Conservation (phyloP, 2,888 invertebrate genomes). For the Orthosia gothica region DNA sequence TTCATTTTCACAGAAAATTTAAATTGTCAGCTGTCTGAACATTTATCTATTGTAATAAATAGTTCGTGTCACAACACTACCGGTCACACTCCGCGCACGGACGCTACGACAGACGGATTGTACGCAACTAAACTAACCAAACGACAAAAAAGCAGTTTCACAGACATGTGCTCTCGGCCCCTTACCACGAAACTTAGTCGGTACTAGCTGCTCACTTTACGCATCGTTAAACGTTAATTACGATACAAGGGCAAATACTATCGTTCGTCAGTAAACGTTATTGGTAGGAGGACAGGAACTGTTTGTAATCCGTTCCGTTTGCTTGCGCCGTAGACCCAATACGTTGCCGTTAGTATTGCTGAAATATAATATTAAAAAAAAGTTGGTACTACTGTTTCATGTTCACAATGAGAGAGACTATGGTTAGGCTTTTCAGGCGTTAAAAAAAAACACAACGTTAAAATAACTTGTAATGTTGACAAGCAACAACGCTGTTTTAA, state of each 20-base stretch:
- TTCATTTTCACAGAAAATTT: conserved; percentile 77
- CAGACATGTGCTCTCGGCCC: conserved; percentile 61
- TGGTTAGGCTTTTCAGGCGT: background rate
- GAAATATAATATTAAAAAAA: conserved; percentile 50
- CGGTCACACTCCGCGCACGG: conserved; percentile 38
- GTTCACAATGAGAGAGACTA: background rate
- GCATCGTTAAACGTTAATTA: conserved; percentile 18
- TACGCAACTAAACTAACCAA: conserved; percentile 58
- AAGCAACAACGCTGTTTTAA: background rate
- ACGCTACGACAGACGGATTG: conserved; percentile 38
- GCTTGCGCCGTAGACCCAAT: conserved; percentile 35
- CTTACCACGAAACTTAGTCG: conserved; percentile 54
- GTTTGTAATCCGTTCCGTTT: conserved; percentile 58
- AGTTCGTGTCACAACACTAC: conserved; percentile 47
- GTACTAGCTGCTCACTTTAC: conserved; percentile 27
- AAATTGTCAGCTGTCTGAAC: conserved; percentile 13
- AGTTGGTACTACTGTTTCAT: conserved; percentile 11
- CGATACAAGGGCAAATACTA: conserved; percentile 20
- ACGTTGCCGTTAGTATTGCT: conserved; percentile 36
- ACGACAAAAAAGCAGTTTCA: conserved; percentile 43
- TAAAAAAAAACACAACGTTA: background rate
- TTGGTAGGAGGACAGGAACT: conserved; percentile 47
- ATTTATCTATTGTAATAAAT: conserved; percentile 31
- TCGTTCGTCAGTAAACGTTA: conserved; percentile 14
- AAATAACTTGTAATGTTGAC: background rate